These are phyloP conservation scores for Lysiphlebus fabarum DNA, from an alignment of 1,140 invertebrate species.

Conservation along the genomic window DNA sequence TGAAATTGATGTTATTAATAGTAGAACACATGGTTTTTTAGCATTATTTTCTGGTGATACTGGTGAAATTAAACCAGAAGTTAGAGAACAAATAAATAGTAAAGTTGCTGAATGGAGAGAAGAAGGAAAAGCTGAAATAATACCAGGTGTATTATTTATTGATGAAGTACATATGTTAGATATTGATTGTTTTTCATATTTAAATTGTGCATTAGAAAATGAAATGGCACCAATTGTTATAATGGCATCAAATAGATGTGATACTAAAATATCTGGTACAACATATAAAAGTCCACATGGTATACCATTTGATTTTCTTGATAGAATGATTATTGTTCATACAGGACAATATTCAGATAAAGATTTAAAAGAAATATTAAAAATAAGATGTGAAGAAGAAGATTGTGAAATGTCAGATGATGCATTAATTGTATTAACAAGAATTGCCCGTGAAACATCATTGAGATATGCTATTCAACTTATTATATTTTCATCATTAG, in stretches of 20 bases:
- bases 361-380: conserved; percentile 89
- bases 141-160: conserved; percentile 91
- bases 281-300: conserved; percentile 93
- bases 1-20: conserved; percentile 98
- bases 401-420: conserved; percentile 93
- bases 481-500: conserved; percentile 91
- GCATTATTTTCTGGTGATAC: conserved; percentile 98
- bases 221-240: conserved; percentile 97
- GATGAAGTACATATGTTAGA: conserved; percentile 97
- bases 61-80: conserved; percentile 97
- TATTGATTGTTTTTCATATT: conserved; percentile 97
- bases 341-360: conserved; percentile 86
- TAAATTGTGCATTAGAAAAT: conserved; percentile 93
- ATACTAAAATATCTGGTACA: conserved; percentile 93
- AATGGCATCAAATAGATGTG: conserved; percentile 97
- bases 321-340: conserved; percentile 92
- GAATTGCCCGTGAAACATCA: conserved; percentile 90
- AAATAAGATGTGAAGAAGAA: conserved; percentile 94
- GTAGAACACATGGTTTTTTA: conserved; percentile 93
- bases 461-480: conserved; percentile 97
- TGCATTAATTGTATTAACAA: conserved; percentile 85
- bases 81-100: conserved; percentile 97
- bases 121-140: conserved; percentile 98
- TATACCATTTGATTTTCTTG: conserved; percentile 93
- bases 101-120: conserved; percentile 98